Conservation (phyloP, 2,797 vertebrate species). For the Sebastolobus alascanus region DNA sequence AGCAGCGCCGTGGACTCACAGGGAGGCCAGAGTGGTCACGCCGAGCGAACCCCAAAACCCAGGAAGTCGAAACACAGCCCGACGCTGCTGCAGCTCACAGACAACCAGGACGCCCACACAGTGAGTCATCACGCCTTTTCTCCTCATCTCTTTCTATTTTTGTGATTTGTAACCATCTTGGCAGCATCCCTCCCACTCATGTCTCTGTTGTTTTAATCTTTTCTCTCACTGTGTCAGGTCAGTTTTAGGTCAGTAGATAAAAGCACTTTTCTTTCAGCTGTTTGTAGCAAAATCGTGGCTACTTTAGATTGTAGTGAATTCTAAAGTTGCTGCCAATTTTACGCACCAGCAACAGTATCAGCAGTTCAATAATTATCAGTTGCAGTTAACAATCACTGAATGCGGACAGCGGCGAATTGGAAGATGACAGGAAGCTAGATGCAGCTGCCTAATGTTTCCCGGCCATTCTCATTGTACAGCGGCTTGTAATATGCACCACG, state of each 20-base stretch:
- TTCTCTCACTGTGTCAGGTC: neutral
- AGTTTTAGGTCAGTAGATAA: neutral
- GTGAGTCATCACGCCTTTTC: constrained; percentile 84
- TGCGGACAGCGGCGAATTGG: constrained; percentile 7
- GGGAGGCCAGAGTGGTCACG: constrained; percentile 74
- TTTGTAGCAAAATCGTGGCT: neutral
- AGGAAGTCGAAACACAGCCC: constrained; percentile 89
- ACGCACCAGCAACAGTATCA: neutral
- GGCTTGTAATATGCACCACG: constrained; percentile 28
- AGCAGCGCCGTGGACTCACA: constrained; percentile 67
- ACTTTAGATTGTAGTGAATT: neutral
- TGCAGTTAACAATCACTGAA: constrained; percentile 31
- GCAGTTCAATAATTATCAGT: constrained; percentile 25
- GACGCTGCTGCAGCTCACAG: constrained; percentile 84
- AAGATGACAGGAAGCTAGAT: constrained; percentile 47
- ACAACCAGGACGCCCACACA: constrained; percentile 85
- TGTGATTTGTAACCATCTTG: constrained; percentile 7
- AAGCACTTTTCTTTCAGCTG: neutral
- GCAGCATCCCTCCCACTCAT: neutral
- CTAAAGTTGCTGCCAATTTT: neutral
- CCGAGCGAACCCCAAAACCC: constrained; percentile 82
- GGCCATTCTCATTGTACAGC: constrained; percentile 26
- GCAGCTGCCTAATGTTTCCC: constrained; percentile 51
- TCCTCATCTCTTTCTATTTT: constrained; percentile 14
- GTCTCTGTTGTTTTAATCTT: neutral